phyloP scores from a whole-genome alignment of 2,888 invertebrate species.

The Yponomeuta plumbellus region DNA sequence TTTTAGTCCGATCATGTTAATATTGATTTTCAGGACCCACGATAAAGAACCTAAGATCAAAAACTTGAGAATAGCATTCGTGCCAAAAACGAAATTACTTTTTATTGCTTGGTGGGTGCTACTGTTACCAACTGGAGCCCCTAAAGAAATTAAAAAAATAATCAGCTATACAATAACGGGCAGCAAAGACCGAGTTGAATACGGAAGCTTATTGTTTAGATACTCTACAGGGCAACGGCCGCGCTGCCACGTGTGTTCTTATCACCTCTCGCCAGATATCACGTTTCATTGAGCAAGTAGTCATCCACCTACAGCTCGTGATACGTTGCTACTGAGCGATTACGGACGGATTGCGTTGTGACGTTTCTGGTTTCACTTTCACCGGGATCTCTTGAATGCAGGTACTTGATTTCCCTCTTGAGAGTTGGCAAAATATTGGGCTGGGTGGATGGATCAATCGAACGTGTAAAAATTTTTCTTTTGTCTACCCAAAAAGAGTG shows the following conservation, averaged over 20 bases:
- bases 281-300: constrained; percentile 11
- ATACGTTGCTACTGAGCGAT: neutral
- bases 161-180: neutral
- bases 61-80: no score
- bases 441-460: no score
- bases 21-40: no score
- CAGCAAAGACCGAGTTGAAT: neutral
- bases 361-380: neutral
- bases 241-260: constrained; percentile 3
- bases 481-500: no score
- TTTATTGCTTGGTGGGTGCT: no score
- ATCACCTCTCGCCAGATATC: constrained; percentile 4
- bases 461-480: no score
- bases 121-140: no score
- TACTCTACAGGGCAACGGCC: constrained; percentile 5
- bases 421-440: no score
- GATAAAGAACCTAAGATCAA: no score
- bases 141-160: neutral
- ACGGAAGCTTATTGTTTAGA: neutral
- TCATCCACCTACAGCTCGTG: neutral
- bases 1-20: no score
- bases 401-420: neutral
- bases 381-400: neutral
- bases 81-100: no score
- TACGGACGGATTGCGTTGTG: neutral